Evolutionary conservation across 2,797 vertebrate species (phyloP).

Genomic region (Percopsis omiscomaycus): DNA sequence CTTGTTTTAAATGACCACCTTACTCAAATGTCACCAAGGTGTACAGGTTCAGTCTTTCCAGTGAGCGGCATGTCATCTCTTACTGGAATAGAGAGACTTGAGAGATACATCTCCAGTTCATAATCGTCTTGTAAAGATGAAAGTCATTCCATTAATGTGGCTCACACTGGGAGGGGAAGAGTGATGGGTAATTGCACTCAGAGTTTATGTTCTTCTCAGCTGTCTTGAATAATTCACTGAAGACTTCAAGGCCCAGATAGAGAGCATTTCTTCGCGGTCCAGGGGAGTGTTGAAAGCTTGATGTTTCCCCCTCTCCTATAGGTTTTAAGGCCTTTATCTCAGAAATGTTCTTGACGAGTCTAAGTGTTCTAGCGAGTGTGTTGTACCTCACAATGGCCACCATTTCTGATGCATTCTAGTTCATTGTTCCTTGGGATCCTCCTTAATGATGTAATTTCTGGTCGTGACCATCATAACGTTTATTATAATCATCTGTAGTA

Average conservation of each 20-base stretch:
- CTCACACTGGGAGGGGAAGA: constrained; percentile 70
- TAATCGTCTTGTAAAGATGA: constrained; percentile 71
- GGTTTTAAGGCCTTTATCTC: constrained; percentile 51
- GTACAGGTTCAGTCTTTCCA: constrained; percentile 21
- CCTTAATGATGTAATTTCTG: too few relatives aligned
- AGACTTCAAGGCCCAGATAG: constrained; percentile 62
- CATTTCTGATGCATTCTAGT: not conserved
- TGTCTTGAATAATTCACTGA: constrained; percentile 79
- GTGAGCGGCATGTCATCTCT: constrained; percentile 49
- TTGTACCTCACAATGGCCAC: constrained; percentile 9
- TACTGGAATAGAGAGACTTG: constrained; percentile 34
- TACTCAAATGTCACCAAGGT: constrained; percentile 18
- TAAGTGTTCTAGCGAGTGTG: constrained; percentile 25
- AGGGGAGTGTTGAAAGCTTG: constrained; percentile 57
- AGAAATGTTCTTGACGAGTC: constrained; percentile 37
- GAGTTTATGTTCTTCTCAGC: constrained; percentile 69
- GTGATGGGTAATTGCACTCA: constrained; percentile 75
- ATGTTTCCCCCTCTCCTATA: constrained; percentile 40
- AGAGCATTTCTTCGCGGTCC: constrained; percentile 57
- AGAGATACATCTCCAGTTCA: constrained; percentile 51
- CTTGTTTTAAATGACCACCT: constrained; percentile 36
- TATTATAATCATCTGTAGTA: too few relatives aligned
- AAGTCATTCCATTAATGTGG: constrained; percentile 76
- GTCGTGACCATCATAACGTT: too few relatives aligned
- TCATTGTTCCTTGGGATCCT: not conserved